Percentiles rank a stretch among this genome's conserved stretches.
These are phyloP conservation scores for Dendronephthya gigantea DNA, from an alignment of 64 coral and sea anemone genomes.

Conservation along the genomic window DNA sequence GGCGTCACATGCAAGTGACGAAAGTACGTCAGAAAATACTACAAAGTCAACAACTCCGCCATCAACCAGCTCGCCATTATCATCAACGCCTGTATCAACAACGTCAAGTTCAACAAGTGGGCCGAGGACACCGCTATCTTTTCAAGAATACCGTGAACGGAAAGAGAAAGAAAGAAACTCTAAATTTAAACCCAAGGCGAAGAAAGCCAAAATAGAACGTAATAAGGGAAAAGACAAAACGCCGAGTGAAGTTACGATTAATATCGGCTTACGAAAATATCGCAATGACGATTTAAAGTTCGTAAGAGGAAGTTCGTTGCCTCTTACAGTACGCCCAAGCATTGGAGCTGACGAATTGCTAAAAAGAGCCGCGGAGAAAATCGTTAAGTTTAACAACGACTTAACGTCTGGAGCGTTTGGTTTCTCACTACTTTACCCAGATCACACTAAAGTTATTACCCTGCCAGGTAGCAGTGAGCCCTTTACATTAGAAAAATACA, in stretches of 20 bases:
- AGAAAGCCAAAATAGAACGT: background rate
- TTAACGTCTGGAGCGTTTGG: background rate
- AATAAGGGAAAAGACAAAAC: background rate
- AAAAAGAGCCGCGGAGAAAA: background rate
- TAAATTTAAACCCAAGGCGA: background rate
- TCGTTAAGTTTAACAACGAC: slow-evolving; percentile 21
- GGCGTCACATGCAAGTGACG: too few relatives aligned
- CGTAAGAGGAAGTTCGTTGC: background rate
- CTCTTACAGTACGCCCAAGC: background rate
- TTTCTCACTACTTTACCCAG: slow-evolving; percentile 18
- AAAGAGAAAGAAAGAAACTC: background rate
- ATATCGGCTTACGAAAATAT: background rate
- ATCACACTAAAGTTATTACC: slow-evolving; percentile 13
- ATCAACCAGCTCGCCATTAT: background rate
- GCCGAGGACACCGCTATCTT: background rate
- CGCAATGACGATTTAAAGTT: slow-evolving; percentile 11
- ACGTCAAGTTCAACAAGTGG: background rate
- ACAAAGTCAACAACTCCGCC: background rate
- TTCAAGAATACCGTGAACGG: background rate
- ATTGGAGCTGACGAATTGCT: slow-evolving; percentile 25
- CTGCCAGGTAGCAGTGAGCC: slow-evolving; percentile 10
- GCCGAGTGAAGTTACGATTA: background rate
- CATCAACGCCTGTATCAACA: background rate
- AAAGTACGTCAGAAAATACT: too few relatives aligned
- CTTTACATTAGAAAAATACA: slow-evolving; percentile 9